Percentiles rank a stretch among this genome's conserved stretches.
phyloP scores from a whole-genome alignment of 2,888 invertebrate genomes.

The Antheraea yamamai region DNA sequence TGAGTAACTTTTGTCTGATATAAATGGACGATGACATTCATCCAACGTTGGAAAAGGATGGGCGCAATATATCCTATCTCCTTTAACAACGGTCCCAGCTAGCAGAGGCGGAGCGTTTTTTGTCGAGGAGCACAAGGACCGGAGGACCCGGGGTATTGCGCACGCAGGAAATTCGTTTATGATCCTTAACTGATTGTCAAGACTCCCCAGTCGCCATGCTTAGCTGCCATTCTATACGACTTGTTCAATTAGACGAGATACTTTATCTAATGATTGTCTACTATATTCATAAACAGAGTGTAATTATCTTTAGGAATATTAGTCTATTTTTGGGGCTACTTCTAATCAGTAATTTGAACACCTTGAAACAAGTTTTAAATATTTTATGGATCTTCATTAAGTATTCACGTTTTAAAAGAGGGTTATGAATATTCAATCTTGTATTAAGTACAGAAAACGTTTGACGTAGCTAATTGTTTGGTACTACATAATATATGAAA shows the following conservation, averaged over 20 bases:
- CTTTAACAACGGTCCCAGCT: conserved; percentile 44
- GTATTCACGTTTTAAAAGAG: neutral
- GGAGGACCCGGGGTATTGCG: conserved; percentile 58
- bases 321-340: neutral
- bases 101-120: conserved; percentile 45
- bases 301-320: neutral
- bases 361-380: neutral
- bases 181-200: conserved; percentile 22
- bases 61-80: conserved; percentile 36
- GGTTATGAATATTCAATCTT: conserved; percentile 5
- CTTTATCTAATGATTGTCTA: conserved; percentile 2
- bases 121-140: conserved; percentile 44
- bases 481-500: neutral
- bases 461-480: neutral
- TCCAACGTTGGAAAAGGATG: conserved; percentile 53
- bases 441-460: neutral
- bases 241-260: neutral
- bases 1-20: conserved; percentile 60
- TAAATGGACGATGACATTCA: conserved; percentile 73
- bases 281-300: neutral
- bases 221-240: neutral
- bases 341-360: neutral
- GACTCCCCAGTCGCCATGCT: conserved; percentile 14
- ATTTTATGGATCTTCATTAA: neutral
- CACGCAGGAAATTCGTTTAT: conserved; percentile 60